phyloP scores from a whole-genome alignment of 2,888 invertebrate species.

The Melipona beecheii region DNA sequence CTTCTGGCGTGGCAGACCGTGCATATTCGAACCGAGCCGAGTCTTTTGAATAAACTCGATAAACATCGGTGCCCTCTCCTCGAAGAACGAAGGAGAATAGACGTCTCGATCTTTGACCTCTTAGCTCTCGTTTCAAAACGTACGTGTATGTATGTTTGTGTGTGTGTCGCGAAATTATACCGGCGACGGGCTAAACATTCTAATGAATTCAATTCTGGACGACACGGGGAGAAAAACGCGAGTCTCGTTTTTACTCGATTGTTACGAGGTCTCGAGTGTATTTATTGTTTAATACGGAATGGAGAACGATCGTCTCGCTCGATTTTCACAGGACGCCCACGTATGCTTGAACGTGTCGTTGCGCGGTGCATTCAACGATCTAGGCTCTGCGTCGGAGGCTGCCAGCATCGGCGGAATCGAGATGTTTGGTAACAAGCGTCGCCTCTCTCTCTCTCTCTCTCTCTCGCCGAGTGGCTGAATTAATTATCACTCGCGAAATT shows the following conservation, averaged over 20 bases:
- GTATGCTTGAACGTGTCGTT: not conserved
- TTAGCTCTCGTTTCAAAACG: not conserved
- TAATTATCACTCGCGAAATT: too few relatives aligned
- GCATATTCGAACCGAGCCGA: not conserved
- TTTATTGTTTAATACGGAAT: not conserved
- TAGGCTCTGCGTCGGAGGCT: too few relatives aligned
- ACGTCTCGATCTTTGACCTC: slow-evolving; percentile 20
- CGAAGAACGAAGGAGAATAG: slow-evolving; percentile 23
- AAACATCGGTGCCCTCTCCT: slow-evolving; percentile 55
- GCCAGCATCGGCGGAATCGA: not conserved
- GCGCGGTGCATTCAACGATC: not conserved
- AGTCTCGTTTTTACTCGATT: not conserved
- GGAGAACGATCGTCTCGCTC: not conserved
- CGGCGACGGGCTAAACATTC: not conserved
- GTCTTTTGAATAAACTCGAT: slow-evolving; percentile 66
- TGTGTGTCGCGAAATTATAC: not conserved
- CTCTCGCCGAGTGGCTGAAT: too few relatives aligned
- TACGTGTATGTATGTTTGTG: too few relatives aligned
- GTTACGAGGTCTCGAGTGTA: not conserved
- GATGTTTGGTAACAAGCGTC: too few relatives aligned
- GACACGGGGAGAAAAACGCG: not conserved
- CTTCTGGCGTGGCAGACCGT: slow-evolving; percentile 8
- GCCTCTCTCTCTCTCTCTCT: not conserved
- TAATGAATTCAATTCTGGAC: slow-evolving; percentile 32
- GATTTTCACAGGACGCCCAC: not conserved